These are phyloP conservation scores for Cheilosia pagana DNA, from an alignment of 2,888 invertebrate genomes.

Conservation along the genomic window DNA sequence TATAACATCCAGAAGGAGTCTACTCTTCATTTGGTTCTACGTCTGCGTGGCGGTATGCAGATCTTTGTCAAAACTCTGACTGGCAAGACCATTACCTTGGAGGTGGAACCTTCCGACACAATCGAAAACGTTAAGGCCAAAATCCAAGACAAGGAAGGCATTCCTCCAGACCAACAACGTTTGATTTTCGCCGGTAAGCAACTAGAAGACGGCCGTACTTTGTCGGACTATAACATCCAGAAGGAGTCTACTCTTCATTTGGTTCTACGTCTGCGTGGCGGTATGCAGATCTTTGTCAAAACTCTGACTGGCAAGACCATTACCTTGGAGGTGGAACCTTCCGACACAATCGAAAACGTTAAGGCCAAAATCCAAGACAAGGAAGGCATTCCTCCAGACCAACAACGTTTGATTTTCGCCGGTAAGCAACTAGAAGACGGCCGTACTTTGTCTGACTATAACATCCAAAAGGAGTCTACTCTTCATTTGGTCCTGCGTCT, in stretches of 20 bases:
- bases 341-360: conserved; percentile 4
- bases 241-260: conserved; percentile 83
- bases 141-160: conserved; percentile 80
- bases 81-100: conserved; percentile 80
- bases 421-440: conserved; percentile 3
- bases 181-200: conserved; percentile 80
- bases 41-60: conserved; percentile 78
- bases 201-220: conserved; percentile 92
- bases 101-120: conserved; percentile 78
- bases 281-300: conserved; percentile 77
- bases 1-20: conserved; percentile 74
- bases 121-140: conserved; percentile 80
- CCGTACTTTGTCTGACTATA: conserved; percentile 58
- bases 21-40: conserved; percentile 72
- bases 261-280: conserved; percentile 89
- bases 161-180: conserved; percentile 80
- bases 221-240: conserved; percentile 86
- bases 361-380: conserved; percentile 1
- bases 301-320: conserved; percentile 77
- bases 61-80: conserved; percentile 80
- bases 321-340: conserved; percentile 5
- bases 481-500: conserved; percentile 73
- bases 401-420: conserved; percentile 2
- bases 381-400: neutral
- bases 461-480: conserved; percentile 73